These are phyloP conservation scores for Microctenopoma steveboyesi DNA, from an alignment of 2,797 vertebrate species.

Conservation along the genomic window DNA sequence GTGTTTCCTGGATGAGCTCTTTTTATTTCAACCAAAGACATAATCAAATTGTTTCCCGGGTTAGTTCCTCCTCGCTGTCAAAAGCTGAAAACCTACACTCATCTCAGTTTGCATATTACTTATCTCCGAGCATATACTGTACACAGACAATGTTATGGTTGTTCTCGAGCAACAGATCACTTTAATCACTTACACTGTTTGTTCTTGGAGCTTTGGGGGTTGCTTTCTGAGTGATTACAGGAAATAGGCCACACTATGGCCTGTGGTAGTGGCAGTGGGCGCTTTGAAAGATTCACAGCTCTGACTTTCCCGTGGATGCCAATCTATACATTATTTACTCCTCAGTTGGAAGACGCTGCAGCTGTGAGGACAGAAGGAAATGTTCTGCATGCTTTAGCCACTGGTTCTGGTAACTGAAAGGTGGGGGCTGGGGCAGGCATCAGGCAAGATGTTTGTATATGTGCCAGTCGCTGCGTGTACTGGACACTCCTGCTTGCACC, in stretches of 20 bases:
- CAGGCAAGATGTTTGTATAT: conserved; percentile 33
- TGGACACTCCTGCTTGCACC: conserved; percentile 73
- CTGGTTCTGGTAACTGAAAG: conserved; percentile 63
- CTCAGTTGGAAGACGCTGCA: conserved; percentile 65
- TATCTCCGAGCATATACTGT: neutral
- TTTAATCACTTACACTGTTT: neutral
- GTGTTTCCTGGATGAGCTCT: neutral
- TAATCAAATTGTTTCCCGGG: conserved; percentile 10
- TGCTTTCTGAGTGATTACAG: conserved; percentile 10
- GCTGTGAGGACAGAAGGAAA: conserved; percentile 72
- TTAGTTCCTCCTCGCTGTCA: conserved; percentile 5
- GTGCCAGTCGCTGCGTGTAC: conserved; percentile 10
- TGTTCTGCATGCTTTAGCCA: conserved; percentile 75
- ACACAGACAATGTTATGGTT: neutral
- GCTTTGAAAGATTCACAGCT: conserved; percentile 45
- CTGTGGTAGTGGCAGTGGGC: neutral
- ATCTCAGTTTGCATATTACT: neutral
- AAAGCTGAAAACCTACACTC: neutral
- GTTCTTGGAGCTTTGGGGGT: neutral
- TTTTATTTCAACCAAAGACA: neutral
- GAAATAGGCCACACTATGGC: neutral
- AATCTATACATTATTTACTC: conserved; percentile 69
- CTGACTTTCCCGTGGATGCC: conserved; percentile 58
- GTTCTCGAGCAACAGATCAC: conserved; percentile 3
- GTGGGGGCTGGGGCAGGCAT: conserved; percentile 37